phyloP scores from a whole-genome alignment of 1,140 invertebrate species.

The Ceratitis capitata region DNA sequence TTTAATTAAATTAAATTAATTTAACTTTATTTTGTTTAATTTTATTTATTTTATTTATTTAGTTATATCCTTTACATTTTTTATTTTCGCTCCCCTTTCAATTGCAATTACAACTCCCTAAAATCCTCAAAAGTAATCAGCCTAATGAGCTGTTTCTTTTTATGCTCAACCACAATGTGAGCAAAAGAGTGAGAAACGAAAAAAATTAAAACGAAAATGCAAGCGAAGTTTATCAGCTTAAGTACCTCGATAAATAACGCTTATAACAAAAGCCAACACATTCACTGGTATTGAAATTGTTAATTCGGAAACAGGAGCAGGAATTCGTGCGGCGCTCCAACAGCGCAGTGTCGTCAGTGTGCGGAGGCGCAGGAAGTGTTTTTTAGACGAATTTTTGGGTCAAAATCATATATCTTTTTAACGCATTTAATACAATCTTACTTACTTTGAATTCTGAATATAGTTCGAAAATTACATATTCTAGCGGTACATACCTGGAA shows the following conservation, averaged over 20 bases:
- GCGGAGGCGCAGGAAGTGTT: neutral
- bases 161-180: neutral
- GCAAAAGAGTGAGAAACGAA: neutral
- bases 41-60: too few relatives aligned
- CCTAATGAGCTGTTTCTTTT: conserved; percentile 3
- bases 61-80: too few relatives aligned
- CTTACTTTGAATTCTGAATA: neutral
- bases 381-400: neutral
- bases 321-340: neutral
- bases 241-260: conserved; percentile 6
- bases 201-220: neutral
- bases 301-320: neutral
- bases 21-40: too few relatives aligned
- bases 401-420: neutral
- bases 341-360: neutral
- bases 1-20: too few relatives aligned
- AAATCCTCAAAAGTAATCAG: conserved; percentile 20
- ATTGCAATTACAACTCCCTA: neutral
- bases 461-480: neutral
- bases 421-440: neutral
- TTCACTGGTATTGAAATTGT: neutral
- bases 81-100: neutral
- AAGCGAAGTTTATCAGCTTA: conserved; percentile 36
- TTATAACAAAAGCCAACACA: conserved; percentile 1
- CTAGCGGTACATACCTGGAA: neutral